Conservation (phyloP, 2,113 vertebrate genomes). For the Phalacrocorax aristotelis region DNA sequence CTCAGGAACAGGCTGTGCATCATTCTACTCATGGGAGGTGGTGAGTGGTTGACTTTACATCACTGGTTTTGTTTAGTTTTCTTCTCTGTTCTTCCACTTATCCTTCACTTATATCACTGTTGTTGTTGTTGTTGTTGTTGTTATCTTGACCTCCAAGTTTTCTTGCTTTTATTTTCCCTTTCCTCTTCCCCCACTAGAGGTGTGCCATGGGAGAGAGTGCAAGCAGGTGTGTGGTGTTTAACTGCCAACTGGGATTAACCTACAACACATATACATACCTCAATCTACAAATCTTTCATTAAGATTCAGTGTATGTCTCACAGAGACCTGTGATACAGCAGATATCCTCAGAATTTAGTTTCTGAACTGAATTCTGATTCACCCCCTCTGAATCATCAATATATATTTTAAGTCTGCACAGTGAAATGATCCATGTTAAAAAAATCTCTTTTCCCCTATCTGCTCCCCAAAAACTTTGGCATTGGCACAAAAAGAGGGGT, state of each 20-base stretch:
- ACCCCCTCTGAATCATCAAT: not conserved
- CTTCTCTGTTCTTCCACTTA: not conserved
- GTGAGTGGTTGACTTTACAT: not conserved
- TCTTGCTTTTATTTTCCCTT: not conserved
- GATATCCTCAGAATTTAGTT: not conserved
- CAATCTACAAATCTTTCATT: not conserved
- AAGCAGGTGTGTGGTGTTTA: not conserved
- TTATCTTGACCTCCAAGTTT: not conserved
- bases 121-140: not conserved
- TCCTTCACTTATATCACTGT: not conserved
- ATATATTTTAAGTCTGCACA: not conserved
- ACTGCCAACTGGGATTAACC: not conserved
- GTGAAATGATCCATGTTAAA: not conserved
- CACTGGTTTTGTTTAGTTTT: not conserved
- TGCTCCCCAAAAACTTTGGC: not conserved
- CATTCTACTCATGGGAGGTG: not conserved
- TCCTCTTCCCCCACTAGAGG: not conserved
- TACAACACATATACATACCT: not conserved
- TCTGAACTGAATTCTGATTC: too few species aligned
- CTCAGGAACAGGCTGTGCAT: not conserved
- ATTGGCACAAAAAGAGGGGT: not conserved
- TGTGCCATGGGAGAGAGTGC: fast-evolving
- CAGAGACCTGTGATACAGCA: not conserved
- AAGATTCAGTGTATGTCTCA: not conserved
- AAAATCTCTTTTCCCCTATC: not conserved